A percentile compares a stretch with the other conserved stretches of the same genome.
phyloP scores from a whole-genome alignment of 2,888 invertebrate genomes.

The Diadegma fenestrale region DNA sequence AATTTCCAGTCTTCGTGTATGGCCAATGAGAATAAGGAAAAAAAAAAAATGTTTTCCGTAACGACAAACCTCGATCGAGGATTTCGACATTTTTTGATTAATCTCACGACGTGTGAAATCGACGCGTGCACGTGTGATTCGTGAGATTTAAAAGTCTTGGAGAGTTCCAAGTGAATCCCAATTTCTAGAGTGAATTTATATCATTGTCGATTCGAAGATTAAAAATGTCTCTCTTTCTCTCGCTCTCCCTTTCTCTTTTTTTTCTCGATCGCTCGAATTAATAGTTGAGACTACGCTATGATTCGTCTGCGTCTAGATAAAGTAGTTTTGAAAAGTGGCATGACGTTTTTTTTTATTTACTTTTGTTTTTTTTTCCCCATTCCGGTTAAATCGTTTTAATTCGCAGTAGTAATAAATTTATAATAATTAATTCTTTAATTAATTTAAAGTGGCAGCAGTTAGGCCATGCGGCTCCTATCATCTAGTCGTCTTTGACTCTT shows the following conservation, averaged over 20 bases:
- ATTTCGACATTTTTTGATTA: constrained; percentile 71
- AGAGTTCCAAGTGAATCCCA: constrained; percentile 79
- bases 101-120: constrained; percentile 59
- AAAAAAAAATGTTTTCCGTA: constrained; percentile 9
- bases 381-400: constrained; percentile 72
- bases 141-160: constrained; percentile 65
- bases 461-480: constrained; percentile 85
- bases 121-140: constrained; percentile 62
- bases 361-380: constrained; percentile 71
- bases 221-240: constrained; percentile 67
- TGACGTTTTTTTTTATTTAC: constrained; percentile 76
- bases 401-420: constrained; percentile 83
- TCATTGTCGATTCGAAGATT: constrained; percentile 77
- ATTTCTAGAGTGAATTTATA: constrained; percentile 79
- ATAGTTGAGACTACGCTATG: constrained; percentile 72
- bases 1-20: not conserved
- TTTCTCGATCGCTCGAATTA: constrained; percentile 19
- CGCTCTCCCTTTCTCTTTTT: constrained; percentile 17
- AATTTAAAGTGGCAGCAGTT: constrained; percentile 84
- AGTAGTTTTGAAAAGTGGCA: constrained; percentile 82
- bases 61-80: constrained; percentile 63
- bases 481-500: constrained; percentile 83
- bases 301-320: constrained; percentile 81
- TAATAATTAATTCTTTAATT: constrained; percentile 79
- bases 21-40: not conserved